Conservation (phyloP, 2,888 invertebrate genomes). For the Ametastegia equiseti region DNA sequence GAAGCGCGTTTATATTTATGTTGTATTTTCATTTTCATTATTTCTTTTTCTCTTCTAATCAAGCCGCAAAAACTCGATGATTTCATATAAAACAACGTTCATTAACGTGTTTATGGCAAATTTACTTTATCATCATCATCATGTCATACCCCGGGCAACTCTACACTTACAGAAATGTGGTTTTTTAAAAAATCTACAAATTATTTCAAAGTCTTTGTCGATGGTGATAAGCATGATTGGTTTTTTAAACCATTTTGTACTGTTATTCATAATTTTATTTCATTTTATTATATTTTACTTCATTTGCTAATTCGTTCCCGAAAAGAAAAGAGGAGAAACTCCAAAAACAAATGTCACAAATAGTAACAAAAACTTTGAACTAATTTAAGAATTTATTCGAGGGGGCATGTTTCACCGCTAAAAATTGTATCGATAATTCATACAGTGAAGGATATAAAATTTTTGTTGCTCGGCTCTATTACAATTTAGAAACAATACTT, state of each 20-base stretch:
- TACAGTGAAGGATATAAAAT: slow-evolving; percentile 28
- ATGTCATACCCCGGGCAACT: not conserved
- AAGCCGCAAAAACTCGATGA: not conserved
- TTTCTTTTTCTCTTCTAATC: not conserved
- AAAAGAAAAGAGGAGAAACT: too few relatives aligned
- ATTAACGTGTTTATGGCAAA: not conserved
- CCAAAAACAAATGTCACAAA: not conserved
- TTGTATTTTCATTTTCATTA: not conserved
- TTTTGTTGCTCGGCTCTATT: not conserved
- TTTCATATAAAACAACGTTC: not conserved
- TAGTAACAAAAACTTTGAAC: not conserved
- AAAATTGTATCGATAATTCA: slow-evolving; percentile 9
- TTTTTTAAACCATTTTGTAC: not conserved
- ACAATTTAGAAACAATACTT: not conserved
- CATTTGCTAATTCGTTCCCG: too few relatives aligned
- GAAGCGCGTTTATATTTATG: too few relatives aligned
- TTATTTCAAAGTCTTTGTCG: not conserved
- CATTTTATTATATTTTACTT: too few relatives aligned
- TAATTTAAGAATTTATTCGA: not conserved
- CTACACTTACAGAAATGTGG: not conserved
- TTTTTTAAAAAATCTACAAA: not conserved
- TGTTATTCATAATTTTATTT: not conserved
- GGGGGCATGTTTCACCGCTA: slow-evolving; percentile 22
- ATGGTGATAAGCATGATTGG: not conserved
- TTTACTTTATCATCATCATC: too few relatives aligned